Evolutionary conservation across 1,140 invertebrate species (phyloP).

Genomic region (Anagrus nilaparvatae): DNA sequence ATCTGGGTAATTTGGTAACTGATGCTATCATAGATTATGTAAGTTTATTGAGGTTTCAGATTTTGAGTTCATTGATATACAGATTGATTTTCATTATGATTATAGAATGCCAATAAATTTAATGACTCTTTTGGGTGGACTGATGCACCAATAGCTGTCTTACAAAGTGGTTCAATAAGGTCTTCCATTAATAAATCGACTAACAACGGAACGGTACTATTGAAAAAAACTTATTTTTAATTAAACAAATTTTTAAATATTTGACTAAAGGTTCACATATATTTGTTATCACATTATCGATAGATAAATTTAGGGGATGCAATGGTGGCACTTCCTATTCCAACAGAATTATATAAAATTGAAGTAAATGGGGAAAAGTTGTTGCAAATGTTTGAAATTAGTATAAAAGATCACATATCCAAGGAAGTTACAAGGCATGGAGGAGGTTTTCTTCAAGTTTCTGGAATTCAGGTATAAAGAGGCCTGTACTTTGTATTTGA

Average conservation of each 20-base stretch:
- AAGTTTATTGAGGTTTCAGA: conserved; percentile 23
- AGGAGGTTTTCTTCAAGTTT: conserved; percentile 51
- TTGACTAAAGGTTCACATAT: neutral
- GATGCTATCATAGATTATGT: conserved; percentile 58
- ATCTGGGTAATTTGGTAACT: conserved; percentile 72
- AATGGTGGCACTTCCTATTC: conserved; percentile 47
- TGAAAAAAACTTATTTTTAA: conserved; percentile 10
- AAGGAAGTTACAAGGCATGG: conserved; percentile 29
- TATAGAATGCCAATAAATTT: conserved; percentile 32
- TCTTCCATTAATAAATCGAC: conserved; percentile 46
- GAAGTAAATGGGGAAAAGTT: conserved; percentile 38
- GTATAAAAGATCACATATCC: conserved; percentile 41
- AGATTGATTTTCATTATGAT: too few species aligned
- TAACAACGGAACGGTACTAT: conserved; percentile 37
- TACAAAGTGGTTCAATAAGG: conserved; percentile 64
- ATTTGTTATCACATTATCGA: neutral
- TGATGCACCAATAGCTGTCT: conserved; percentile 61
- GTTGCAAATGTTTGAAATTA: conserved; percentile 43
- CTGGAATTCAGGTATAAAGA: conserved; percentile 38
- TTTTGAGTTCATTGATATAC: too few species aligned
- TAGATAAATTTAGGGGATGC: conserved; percentile 47
- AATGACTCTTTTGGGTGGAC: conserved; percentile 53
- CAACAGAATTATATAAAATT: conserved; percentile 39
- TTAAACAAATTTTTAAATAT: too few species aligned
- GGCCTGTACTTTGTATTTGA: too few species aligned